Base-by-base conservation (phyloP, 2,113 vertebrate species). In the Agapornis roseicollis region DNA sequence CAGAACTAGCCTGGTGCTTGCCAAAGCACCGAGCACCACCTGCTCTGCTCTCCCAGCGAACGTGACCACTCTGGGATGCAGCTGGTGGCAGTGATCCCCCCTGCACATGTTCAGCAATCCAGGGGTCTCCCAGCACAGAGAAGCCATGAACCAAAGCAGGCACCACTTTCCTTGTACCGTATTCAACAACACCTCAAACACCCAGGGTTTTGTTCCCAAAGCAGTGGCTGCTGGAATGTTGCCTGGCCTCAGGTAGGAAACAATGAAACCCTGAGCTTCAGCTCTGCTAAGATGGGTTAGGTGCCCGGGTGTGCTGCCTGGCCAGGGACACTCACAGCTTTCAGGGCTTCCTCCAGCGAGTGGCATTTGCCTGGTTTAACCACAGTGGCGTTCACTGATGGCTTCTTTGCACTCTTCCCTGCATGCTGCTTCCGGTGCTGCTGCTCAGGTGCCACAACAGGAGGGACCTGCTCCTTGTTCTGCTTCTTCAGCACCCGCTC, bases 381-480 rank as follows among this genome's bases (percentile, higher is more conserved):
- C 0, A 41, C 5, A 0, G 91, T 25, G 9, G 80, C 97, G 50
- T 6, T 97, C 3, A 96, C 82, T 1, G 85, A 0, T 0, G 58
- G 6, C 3, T 80, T 94, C 72, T 31, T 96, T 0, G 98, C 24
- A 15, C 89, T 96, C 93, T 98, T 99, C 5, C 61, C 97, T 0
- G 78, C 4, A 2, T 93, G 95, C 24, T 92, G 80, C 60, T 97
- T 98, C 47, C 98, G 98, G 83, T 88, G 98, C 16, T 96, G 97
- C 14, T 89, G 50, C 78, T 99, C 98, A 1, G 87, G 93, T 1
- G 92, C 91, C 0, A 97, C 72, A 5, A 71, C 53, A 3, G 98
- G 99, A 5, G 99, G 99, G 16, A 99, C 99, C 96, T 99, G 99
- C 94, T 99, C 99, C 96, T 99, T 99, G 97, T 99, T 99, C 97